Evolutionary conservation across 2,113 vertebrate genomes (phyloP).

Genomic region (Boulengeromyrus knoepffleri): DNA sequence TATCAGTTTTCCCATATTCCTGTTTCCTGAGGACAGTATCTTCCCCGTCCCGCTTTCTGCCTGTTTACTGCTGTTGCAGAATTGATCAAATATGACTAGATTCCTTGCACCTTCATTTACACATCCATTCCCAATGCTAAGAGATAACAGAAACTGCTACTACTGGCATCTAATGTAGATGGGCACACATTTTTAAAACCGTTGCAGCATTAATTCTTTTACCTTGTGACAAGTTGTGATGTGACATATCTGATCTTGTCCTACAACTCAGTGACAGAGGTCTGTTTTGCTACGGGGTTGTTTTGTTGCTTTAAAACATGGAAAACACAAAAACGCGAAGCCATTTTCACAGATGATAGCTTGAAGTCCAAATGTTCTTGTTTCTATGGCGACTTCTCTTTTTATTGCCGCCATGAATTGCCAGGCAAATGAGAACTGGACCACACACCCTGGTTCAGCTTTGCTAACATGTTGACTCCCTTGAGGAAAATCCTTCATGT

Average conservation of each 20-base stretch:
- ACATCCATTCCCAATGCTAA: not conserved
- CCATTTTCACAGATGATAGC: conserved; percentile 3
- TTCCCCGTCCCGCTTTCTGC: conserved; percentile 31
- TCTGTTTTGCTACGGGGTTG: not conserved
- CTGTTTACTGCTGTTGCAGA: conserved; percentile 4
- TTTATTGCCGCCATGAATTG: not conserved
- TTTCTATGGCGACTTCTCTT: not conserved
- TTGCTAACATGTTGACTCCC: conserved; percentile 42
- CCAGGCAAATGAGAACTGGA: conserved; percentile 8
- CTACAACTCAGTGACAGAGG: not conserved
- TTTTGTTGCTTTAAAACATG: not conserved
- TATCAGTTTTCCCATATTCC: not conserved
- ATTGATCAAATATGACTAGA: not conserved
- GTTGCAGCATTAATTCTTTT: not conserved
- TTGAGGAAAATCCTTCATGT: conserved; percentile 12
- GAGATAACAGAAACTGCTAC: not conserved
- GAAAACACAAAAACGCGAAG: conserved; percentile 4
- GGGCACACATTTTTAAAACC: not conserved
- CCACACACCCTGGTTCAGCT: not conserved
- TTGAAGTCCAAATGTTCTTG: not conserved
- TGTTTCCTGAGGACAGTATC: conserved; percentile 10
- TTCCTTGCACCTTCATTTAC: not conserved
- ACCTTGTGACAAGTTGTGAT: not conserved
- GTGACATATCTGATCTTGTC: not conserved
- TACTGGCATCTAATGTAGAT: not conserved